Base-by-base conservation (phyloP, 2,113 vertebrate genomes). In the Mus musculus region DNA sequence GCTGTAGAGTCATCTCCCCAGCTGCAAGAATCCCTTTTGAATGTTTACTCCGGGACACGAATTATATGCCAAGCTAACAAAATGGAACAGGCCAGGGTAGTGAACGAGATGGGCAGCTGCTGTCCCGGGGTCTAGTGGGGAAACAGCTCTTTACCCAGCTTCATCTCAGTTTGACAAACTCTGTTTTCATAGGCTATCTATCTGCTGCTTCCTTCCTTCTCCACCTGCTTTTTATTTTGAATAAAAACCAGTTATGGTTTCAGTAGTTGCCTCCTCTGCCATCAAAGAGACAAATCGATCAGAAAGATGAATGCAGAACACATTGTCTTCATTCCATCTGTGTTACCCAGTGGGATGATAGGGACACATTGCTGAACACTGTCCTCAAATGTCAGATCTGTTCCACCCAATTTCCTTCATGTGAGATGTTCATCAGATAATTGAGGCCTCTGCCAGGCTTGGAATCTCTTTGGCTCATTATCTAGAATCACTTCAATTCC, bases 401-500 rank as follows among this genome's bases (percentile, higher is more conserved):
- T 46, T 56, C 71, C 52, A 75, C 14, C 30, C 88, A 69, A 63
- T 81, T 93, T 90, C 82, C 72, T 81, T 67, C 94, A 88, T 17
- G 5, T 75, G 49, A 75, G 54, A 54, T 33, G 7, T 52, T 75
- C 80, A 72, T 33, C 61, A 87, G 73, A 91, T 49, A 10, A 76
- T 72, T 36, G 28, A 63, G 20, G 30, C 33, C 85, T 67, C 63
- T 22, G 85, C 30, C 30, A 88, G 71, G 36, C 72, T 61, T 86
- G 75, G 39, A 39, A n/a, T 91, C 65, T 91, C 22, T 49, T 80
- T 39, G 24, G 49, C 13, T 95, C 78, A 65, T 89, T 85, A 71
- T 88, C 42, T 89, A 87, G 87, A 52, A 92, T 96, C 56, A 71
- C 59, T 93, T 93, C 75, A 67, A 63, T 81, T 81, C 49, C 12